A percentile compares a stretch with the other conserved stretches of the same genome.
Evolutionary conservation across 2,113 vertebrate genomes (phyloP).

Genomic region (Gallinago jamesoni): DNA sequence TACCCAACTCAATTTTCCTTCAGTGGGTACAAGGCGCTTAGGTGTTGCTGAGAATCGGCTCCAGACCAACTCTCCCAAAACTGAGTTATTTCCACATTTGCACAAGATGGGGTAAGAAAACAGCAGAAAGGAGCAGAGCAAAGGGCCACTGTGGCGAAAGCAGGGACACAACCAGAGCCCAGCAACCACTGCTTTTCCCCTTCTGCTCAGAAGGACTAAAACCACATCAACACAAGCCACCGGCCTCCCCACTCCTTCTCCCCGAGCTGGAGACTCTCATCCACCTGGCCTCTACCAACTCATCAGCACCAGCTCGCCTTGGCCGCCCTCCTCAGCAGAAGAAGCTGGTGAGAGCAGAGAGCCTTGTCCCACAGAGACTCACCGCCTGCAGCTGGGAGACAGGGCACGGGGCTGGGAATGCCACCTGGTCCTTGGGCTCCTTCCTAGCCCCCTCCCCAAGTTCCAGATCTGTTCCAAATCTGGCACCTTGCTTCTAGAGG

Average conservation of each 20-base stretch:
- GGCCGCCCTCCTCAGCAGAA: neutral
- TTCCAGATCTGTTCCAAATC: neutral
- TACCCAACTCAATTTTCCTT: neutral
- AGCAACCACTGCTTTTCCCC: neutral
- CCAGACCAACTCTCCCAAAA: neutral
- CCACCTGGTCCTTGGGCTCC: fast-evolving
- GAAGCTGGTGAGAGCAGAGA: neutral
- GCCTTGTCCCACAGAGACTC: neutral
- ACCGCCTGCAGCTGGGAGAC: fast-evolving
- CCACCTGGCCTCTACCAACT: neutral
- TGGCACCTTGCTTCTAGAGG: neutral
- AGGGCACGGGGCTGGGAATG: neutral
- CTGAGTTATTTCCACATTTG: neutral
- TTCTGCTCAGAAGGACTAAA: neutral
- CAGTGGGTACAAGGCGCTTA: neutral
- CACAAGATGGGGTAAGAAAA: neutral
- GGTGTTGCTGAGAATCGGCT: fast-evolving
- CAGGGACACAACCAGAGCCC: neutral
- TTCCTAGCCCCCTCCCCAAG: neutral
- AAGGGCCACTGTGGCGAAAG: neutral
- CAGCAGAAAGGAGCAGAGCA: neutral
- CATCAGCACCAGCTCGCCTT: neutral
- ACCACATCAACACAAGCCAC: neutral
- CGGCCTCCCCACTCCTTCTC: neutral
- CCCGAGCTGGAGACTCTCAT: neutral